Base-by-base conservation (phyloP, 2,888 invertebrate species). In the Neoaliturus tenellus region DNA sequence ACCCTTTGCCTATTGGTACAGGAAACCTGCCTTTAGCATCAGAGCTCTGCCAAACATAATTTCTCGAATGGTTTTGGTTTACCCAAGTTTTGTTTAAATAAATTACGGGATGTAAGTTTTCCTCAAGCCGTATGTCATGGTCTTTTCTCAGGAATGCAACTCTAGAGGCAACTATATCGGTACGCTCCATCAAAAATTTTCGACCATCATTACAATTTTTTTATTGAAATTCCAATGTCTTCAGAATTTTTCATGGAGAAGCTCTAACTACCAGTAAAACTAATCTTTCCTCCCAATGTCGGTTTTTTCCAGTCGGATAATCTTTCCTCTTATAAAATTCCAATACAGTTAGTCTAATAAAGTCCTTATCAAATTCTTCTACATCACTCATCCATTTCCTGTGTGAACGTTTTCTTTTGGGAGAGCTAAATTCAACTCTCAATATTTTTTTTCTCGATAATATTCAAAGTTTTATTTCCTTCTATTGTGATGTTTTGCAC, bases 61-160 rank as follows among this genome's bases (percentile, higher is more conserved):
- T 35, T 44, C 28, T 75, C 5, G 39, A 8, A 44, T 44, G 41
- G 48, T 75, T 75, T 20, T 75, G 75, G 75, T 75, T 39, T 33
- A 82, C 73, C 82, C 82, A 82, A 4, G 75, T 82, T 39, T 82
- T 75, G 17, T 82, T 75, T 20, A 82, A 51, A 20, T 75, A 82
- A 17, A 73, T 23, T 20, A 75, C 44, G 1, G 41, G 75, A 6
- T n/a, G 28, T 23, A 5, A 8, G 6, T 33, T 3, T 5, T 12
- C 3, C 17, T 33, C 17, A 33, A 10, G 39, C 31, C 48, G 31
- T 48, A 17, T 10, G 17, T 48, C n/a, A 17, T 48, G 48, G 14
- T 14, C 17, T 48, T 48, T 10, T 48, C 33, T 33, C n/a, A 55
- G 55, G 28, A 48, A 82, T 33, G 35, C 33, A 31, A 25, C 25